Percentiles rank a stretch among this genome's conserved stretches.
These are phyloP conservation scores for Caenorhabditis inopinata DNA, from an alignment of 1,140 invertebrate species.

Conservation along the genomic window DNA sequence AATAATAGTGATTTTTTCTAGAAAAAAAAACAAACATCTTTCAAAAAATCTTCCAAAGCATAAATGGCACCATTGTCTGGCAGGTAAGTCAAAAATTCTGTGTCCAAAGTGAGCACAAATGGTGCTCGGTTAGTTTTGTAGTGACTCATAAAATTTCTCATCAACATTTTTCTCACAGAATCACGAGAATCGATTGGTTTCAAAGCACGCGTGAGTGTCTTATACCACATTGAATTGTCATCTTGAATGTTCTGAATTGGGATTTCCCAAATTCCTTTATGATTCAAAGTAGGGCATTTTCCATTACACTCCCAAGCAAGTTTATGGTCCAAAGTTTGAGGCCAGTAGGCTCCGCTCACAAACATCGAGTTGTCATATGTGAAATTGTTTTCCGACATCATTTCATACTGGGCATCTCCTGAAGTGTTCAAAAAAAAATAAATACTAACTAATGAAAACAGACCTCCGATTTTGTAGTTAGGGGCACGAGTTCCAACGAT, in stretches of 20 bases:
- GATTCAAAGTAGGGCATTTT: constrained; percentile 47
- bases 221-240: constrained; percentile 46
- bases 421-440: constrained; percentile 16
- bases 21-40: constrained; percentile 46
- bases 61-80: constrained; percentile 50
- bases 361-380: constrained; percentile 56
- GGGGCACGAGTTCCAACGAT: constrained; percentile 36
- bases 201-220: neutral
- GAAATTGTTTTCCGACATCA: constrained; percentile 53
- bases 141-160: constrained; percentile 51
- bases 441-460: neutral
- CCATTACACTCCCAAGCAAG: constrained; percentile 53
- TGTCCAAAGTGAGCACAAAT: constrained; percentile 53
- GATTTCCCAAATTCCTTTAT: constrained; percentile 53
- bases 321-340: constrained; percentile 52
- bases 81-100: constrained; percentile 52
- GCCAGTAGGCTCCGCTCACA: constrained; percentile 57
- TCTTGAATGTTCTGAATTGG: constrained; percentile 50
- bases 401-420: constrained; percentile 56
- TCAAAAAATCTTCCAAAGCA: constrained; percentile 53
- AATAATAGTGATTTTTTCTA: neutral
- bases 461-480: constrained; percentile 19
- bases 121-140: constrained; percentile 56
- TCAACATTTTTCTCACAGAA: constrained; percentile 41
- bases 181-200: constrained; percentile 42